Conservation (phyloP, 1,140 invertebrate species). For the Mylabris phalerata region DNA sequence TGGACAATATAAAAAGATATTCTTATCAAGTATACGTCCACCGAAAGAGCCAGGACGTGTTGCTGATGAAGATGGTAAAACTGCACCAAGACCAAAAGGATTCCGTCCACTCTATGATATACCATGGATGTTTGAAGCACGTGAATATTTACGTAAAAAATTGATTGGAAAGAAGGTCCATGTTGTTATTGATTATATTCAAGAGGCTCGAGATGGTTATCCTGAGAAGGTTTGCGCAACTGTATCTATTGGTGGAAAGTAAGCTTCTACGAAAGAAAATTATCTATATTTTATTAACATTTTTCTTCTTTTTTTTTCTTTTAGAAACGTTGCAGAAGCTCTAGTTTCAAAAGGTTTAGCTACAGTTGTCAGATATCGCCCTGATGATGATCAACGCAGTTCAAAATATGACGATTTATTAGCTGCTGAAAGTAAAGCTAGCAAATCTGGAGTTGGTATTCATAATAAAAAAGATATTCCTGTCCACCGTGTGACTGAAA, state of each 20-base stretch:
- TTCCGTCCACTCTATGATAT: conserved; percentile 92
- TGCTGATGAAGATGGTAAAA: conserved; percentile 57
- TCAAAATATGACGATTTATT: conserved; percentile 90
- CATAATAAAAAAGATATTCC: conserved; percentile 82
- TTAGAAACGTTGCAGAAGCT: conserved; percentile 89
- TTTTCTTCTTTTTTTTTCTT: background rate
- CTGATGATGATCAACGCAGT: conserved; percentile 94
- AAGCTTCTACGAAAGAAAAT: conserved; percentile 42
- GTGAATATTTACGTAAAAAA: conserved; percentile 95
- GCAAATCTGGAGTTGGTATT: conserved; percentile 76
- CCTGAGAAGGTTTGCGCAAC: conserved; percentile 96
- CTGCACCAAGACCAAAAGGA: conserved; percentile 54
- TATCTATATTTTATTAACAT: conserved; percentile 1
- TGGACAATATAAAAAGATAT: conserved; percentile 83
- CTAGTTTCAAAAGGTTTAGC: conserved; percentile 88
- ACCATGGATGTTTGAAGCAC: conserved; percentile 95
- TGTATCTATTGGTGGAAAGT: conserved; percentile 74
- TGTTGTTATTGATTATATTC: conserved; percentile 92
- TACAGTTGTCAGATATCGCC: conserved; percentile 84
- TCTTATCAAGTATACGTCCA: conserved; percentile 90
- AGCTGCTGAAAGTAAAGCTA: conserved; percentile 87
- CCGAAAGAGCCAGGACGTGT: conserved; percentile 60
- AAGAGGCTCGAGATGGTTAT: conserved; percentile 85
- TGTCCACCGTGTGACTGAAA: conserved; percentile 78
- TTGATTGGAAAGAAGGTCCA: conserved; percentile 93